Evolutionary conservation across 2,113 vertebrate genomes (phyloP).

Genomic region (Penelope pileata): DNA sequence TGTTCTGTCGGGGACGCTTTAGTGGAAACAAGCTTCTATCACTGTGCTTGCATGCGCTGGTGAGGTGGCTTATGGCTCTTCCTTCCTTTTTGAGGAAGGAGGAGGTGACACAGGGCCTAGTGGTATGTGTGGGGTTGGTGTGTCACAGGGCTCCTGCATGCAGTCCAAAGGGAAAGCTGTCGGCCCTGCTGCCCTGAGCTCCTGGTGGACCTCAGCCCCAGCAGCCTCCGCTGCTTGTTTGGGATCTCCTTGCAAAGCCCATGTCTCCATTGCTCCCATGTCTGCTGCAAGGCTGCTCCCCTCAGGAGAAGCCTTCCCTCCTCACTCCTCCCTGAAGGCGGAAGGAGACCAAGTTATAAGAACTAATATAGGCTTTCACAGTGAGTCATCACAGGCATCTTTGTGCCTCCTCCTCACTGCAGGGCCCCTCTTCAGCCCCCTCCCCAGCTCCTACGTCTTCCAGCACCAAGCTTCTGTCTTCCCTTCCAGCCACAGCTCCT

Average conservation of each 20-base stretch:
- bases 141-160: too few relatives aligned
- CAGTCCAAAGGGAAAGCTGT: not conserved
- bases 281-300: not conserved
- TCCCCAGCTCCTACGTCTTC: not conserved
- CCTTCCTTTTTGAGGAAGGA: not conserved
- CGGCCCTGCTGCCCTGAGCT: not conserved
- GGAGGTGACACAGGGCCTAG: not conserved
- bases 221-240: not conserved
- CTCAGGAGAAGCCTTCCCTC: not conserved
- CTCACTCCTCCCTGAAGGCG: not conserved
- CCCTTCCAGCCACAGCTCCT: not conserved
- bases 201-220: fast-evolving
- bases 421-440: not conserved
- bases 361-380: not conserved
- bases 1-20: not conserved
- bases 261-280: fast-evolving
- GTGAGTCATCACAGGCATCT: not conserved
- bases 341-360: not conserved
- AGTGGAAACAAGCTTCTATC: not conserved
- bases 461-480: not conserved
- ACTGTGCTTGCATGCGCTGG: not conserved
- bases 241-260: not conserved
- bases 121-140: not conserved
- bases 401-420: not conserved
- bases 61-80: not conserved